Evolutionary conservation across 1,140 invertebrate species (phyloP), one percentile per base, ranked within the genome.

Genomic region (Oppia nitens): DNA sequence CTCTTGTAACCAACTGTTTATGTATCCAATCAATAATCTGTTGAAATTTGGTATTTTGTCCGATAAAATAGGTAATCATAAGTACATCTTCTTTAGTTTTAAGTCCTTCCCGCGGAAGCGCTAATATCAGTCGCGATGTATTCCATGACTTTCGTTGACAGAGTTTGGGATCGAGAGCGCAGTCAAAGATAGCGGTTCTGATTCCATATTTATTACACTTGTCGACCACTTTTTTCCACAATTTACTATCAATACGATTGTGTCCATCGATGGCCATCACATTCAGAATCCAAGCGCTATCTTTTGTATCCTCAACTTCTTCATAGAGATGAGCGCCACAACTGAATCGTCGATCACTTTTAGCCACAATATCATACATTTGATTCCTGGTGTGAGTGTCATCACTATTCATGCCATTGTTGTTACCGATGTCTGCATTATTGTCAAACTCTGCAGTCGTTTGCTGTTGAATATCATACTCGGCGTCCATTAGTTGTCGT

Each of bases 241-340:
- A 66, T 50, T 64, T 64, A 51, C 70, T 66, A 54, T 71, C 66
- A 24, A 72, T 57, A 23, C 71, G 59, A n/a, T 66, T 64, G 27
- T 64, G 47, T 24, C 58, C 54, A 55, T 49, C 27, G 6, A 40
- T 9, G 9, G 65, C 59, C 20, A 70, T 60, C 6, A 77, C 73
- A 63, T 76, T 74, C 0, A 78, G 73, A 12, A 78, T 59, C 76
- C 76, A 78, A 3, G 76, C 74, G 66, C 75, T 76, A 65, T 78
- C 76, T 65, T 77, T 77, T 12, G 74, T 73, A 65, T 78, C 76
- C 63, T 78, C 76, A 2, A 77, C 75, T 66, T 76, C 69, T 63
- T 76, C 74, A 60, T 73, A 72, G 63, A 77, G 76, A 65, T 76
- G 72, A 57, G 68, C 63, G 23, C 73, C 75, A 57, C 73, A 70